phyloP scores from a whole-genome alignment of 2,888 invertebrate species.

The Drosophila vallismaia region DNA sequence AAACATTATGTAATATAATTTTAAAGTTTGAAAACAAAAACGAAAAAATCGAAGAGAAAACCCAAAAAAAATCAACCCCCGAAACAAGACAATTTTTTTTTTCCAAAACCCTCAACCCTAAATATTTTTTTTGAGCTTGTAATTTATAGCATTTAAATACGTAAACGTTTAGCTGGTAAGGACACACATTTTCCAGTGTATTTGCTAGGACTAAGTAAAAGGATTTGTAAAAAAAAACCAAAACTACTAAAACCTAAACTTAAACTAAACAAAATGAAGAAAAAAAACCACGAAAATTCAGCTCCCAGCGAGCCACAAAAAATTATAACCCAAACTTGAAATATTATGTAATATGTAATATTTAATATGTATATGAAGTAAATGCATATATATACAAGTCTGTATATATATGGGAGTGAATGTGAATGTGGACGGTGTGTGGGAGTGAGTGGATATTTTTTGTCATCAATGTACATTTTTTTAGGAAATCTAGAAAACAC shows the following conservation, averaged over 20 bases:
- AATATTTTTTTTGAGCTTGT: constrained; percentile 33
- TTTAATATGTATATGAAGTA: not conserved
- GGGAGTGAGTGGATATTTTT: constrained; percentile 64
- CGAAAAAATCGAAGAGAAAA: constrained; percentile 1
- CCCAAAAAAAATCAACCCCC: not conserved
- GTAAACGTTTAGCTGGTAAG: constrained; percentile 19
- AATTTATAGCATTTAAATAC: constrained; percentile 28
- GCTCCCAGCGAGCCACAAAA: constrained; percentile 48
- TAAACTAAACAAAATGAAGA: constrained; percentile 13
- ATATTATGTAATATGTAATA: constrained; percentile 3
- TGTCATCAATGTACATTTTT: constrained; percentile 68
- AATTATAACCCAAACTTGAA: constrained; percentile 56
- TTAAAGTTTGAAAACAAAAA: constrained; percentile 45
- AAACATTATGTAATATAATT: constrained; percentile 80
- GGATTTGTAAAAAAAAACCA: constrained; percentile 29
- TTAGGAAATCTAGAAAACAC: constrained; percentile 57
- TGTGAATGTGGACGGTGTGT: constrained; percentile 43
- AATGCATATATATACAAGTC: constrained; percentile 21
- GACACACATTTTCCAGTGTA: constrained; percentile 76
- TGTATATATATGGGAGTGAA: constrained; percentile 27
- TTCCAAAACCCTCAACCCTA: not conserved
- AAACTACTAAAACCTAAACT: constrained; percentile 13
- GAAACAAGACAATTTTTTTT: constrained; percentile 16
- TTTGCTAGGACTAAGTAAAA: constrained; percentile 51
- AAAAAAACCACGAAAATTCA: constrained; percentile 40